Base-by-base conservation (phyloP, 2,113 vertebrate genomes). In the Erythrolamprus reginae region DNA sequence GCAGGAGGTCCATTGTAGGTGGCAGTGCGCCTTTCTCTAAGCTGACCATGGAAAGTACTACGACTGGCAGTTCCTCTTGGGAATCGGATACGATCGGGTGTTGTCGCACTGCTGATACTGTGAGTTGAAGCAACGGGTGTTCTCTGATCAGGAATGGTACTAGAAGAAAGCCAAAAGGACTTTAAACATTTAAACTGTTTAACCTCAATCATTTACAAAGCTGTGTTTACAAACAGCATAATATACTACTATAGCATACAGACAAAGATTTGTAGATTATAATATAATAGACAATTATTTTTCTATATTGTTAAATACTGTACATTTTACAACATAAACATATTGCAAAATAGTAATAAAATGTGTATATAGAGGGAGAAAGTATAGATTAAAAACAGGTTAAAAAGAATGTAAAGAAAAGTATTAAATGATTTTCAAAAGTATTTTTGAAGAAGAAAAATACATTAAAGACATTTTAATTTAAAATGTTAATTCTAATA, bases 1-100 rank as follows among this genome's bases (percentile, higher is more conserved):
- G 99, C 99, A 0, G 99, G 99, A 0, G 99, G 99, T 24, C 99
- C 98, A 0, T 99, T 99, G 95, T 99, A 99, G 0, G 99, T 99
- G 85, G 99, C 99, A 0, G 98, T 99, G 90, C 99, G 98, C 13
- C 98, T 98, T 93, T 99, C 99, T 12, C 98, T 96, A 93, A 99
- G 98, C 96, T 99, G 99, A 42, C 98, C 98, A 0, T 99, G 99
- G 97, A 99, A 99, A 93, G 99, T 99, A 98, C 99, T 99, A 89
- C 99, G 98, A 92, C 98, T 98, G 93, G 98, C 98, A 0, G 98
- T 99, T 94, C 99, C 98, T 70, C 99, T 96, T 1, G 99, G 99
- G 97, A 99, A 99, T 92, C 98, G 98, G 45, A 99, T 97, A 24
- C 98, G 98, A 91, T 99, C 99, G 1, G 99, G 98, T 2, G 98